phyloP scores from a whole-genome alignment of 2,888 invertebrate species.

The Microchrysa polita region DNA sequence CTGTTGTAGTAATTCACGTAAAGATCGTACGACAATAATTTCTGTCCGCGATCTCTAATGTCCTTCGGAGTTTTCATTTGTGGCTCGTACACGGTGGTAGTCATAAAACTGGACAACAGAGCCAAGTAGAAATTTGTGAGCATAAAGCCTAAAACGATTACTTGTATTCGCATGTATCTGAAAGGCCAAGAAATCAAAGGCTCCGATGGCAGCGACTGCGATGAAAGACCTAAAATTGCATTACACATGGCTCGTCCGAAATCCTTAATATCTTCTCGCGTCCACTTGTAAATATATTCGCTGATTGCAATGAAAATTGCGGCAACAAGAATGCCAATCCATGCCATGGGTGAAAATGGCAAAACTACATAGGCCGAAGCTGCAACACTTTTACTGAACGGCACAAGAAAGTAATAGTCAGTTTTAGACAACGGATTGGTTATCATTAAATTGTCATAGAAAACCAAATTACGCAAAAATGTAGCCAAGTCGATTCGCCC shows the following conservation, averaged over 20 bases:
- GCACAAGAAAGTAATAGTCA: neutral
- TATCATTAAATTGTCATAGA: neutral
- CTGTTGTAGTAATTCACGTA: neutral
- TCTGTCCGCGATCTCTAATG: neutral
- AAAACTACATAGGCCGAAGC: neutral
- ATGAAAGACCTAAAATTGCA: constrained; percentile 3
- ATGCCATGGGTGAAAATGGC: neutral
- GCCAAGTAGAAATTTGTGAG: constrained; percentile 24
- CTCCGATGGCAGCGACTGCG: constrained; percentile 4
- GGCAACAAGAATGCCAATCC: neutral
- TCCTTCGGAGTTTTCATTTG: neutral
- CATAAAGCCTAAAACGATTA: neutral
- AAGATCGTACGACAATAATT: neutral
- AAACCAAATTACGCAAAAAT: neutral
- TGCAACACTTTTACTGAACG: neutral
- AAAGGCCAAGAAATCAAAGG: neutral
- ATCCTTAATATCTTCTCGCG: neutral
- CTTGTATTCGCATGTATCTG: neutral
- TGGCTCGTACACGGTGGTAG: neutral
- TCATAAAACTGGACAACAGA: constrained; percentile 13
- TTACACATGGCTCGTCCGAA: neutral
- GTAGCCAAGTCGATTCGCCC: neutral
- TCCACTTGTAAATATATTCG: neutral
- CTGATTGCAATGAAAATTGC: neutral
- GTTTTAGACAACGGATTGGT: neutral